A percentile compares a stretch with the other conserved stretches of the same genome.
Evolutionary conservation across 92 coral and sea anemone genomes (phyloP).

Genomic region (Umimayanthus kanabou): DNA sequence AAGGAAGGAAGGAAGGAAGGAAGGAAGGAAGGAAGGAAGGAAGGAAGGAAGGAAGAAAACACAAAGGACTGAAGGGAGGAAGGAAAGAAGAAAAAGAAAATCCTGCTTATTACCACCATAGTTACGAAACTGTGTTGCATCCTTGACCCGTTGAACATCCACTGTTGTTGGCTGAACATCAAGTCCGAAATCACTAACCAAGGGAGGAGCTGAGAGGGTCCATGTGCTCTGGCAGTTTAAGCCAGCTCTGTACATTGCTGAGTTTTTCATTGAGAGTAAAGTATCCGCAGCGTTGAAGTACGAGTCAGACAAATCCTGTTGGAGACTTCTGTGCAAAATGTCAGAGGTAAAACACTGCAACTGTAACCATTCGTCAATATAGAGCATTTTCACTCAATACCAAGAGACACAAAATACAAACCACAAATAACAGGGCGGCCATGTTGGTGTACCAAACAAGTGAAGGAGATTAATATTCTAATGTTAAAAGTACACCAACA

Average conservation of each 20-base stretch:
- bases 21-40: too few species aligned
- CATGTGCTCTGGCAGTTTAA: constrained; percentile 22
- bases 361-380: background rate
- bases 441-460: too few species aligned
- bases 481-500: too few species aligned
- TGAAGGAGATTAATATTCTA: too few species aligned
- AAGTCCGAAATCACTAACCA: background rate
- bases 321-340: background rate
- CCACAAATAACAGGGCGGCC: too few species aligned
- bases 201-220: constrained; percentile 21
- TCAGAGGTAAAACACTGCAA: background rate
- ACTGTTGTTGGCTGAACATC: background rate
- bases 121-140: constrained; percentile 12
- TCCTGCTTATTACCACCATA: too few species aligned
- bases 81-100: too few species aligned
- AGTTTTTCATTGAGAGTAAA: constrained; percentile 29
- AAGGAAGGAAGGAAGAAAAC: too few species aligned
- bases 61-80: too few species aligned
- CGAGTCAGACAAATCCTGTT: constrained; percentile 12
- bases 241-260: constrained; percentile 25
- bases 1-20: too few species aligned
- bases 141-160: background rate
- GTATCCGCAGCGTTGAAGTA: constrained; percentile 26
- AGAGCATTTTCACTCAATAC: too few species aligned
- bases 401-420: too few species aligned